These are phyloP conservation scores for Isotomurus palustris DNA, from an alignment of 2,888 invertebrate genomes.

Conservation along the genomic window DNA sequence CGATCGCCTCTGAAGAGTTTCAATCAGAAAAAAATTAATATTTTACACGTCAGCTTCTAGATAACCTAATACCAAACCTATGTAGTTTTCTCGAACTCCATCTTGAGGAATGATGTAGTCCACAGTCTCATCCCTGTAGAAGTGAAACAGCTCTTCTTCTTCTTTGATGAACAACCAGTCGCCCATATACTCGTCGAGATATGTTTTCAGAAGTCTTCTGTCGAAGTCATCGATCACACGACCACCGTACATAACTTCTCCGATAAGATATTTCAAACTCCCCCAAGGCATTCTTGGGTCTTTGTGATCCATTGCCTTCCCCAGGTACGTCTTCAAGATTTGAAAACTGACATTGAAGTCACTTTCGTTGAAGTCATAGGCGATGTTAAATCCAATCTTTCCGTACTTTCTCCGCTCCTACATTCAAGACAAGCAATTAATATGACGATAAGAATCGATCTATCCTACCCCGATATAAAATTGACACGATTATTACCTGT, in stretches of 20 bases:
- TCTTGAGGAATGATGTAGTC: conserved; percentile 74
- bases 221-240: conserved; percentile 89
- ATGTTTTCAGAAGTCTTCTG: conserved; percentile 75
- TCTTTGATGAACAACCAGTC: conserved; percentile 69
- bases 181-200: conserved; percentile 92
- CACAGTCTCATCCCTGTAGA: conserved; percentile 67
- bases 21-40: conserved; percentile 14
- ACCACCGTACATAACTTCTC: conserved; percentile 95
- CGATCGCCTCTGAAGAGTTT: conserved; percentile 71
- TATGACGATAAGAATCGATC: neutral
- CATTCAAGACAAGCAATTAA: conserved; percentile 15
- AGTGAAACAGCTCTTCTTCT: conserved; percentile 80
- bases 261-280: conserved; percentile 84
- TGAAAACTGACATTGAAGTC: conserved; percentile 85
- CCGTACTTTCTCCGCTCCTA: conserved; percentile 87
- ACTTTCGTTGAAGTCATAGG: conserved; percentile 88
- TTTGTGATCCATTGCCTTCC: conserved; percentile 59
- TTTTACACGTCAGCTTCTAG: neutral
- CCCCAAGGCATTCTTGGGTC: conserved; percentile 76
- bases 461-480: conserved; percentile 30
- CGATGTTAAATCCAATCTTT: conserved; percentile 91
- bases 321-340: conserved; percentile 78
- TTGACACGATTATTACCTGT: too few relatives aligned
- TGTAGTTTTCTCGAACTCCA: conserved; percentile 64
- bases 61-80: conserved; percentile 53